Percentiles rank a stretch among this genome's conserved stretches.
These are phyloP conservation scores for Platerodrilus igneus DNA, from an alignment of 2,888 invertebrate genomes.

Conservation along the genomic window DNA sequence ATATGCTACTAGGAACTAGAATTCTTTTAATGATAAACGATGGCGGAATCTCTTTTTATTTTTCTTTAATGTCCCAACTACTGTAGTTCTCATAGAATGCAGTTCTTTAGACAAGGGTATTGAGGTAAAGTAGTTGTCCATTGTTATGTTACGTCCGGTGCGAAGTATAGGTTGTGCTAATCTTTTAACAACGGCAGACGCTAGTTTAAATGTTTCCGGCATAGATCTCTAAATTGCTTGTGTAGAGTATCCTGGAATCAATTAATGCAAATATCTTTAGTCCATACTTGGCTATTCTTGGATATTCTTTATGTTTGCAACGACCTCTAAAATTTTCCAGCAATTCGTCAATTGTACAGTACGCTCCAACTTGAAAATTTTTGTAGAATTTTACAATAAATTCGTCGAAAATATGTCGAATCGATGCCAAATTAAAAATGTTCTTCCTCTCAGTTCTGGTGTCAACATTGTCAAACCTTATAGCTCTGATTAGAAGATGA, in stretches of 20 bases:
- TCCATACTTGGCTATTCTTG: too few species aligned
- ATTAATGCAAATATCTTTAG: too few species aligned
- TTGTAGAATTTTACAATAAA: background rate
- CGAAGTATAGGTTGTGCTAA: conserved; percentile 2
- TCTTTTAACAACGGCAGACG: conserved; percentile 4
- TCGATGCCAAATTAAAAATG: background rate
- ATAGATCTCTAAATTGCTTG: too few species aligned
- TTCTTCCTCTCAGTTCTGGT: background rate
- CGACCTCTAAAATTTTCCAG: too few species aligned
- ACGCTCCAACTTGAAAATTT: too few species aligned
- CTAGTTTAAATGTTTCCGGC: conserved; percentile 3
- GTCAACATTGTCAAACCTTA: too few species aligned
- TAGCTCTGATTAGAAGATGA: background rate
- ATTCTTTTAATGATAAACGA: background rate
- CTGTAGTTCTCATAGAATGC: too few species aligned
- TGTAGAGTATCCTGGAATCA: too few species aligned
- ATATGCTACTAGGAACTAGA: too few species aligned
- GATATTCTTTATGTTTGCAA: too few species aligned
- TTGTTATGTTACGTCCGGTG: conserved; percentile 10
- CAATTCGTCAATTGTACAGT: too few species aligned
- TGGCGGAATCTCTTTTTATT: background rate
- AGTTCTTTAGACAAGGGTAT: conserved; percentile 4
- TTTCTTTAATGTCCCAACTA: too few species aligned
- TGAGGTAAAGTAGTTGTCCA: conserved; percentile 11
- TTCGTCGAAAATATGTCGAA: background rate